Conservation (phyloP, 2,113 vertebrate species). For the Scomber colias region DNA sequence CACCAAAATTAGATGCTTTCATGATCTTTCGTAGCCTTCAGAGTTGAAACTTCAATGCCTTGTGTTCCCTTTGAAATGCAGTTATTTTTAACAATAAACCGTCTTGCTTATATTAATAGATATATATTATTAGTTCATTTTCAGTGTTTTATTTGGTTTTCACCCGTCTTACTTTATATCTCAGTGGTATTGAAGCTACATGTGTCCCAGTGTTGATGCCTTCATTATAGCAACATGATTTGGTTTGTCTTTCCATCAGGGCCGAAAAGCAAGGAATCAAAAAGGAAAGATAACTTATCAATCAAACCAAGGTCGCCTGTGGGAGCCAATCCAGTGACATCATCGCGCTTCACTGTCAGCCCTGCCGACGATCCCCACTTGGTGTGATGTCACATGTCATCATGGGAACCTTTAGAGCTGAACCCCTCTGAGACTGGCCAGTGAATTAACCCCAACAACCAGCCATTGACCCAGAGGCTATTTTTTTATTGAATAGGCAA, state of each 20-base stretch:
- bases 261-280: constrained; percentile 85
- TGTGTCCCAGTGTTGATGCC: background rate
- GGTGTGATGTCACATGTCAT: constrained; percentile 71
- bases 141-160: constrained; percentile 7
- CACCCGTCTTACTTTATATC: background rate
- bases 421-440: constrained; percentile 67
- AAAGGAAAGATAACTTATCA: constrained; percentile 90
- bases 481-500: constrained; percentile 83
- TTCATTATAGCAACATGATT: background rate
- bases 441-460: constrained; percentile 70
- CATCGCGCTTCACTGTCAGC: constrained; percentile 93
- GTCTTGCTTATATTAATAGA: constrained; percentile 51
- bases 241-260: constrained; percentile 73
- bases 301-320: constrained; percentile 81
- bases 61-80: constrained; percentile 43
- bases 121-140: constrained; percentile 30
- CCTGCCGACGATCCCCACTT: constrained; percentile 90
- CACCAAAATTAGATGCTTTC: constrained; percentile 68
- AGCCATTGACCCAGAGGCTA: constrained; percentile 83
- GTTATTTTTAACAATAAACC: constrained; percentile 67
- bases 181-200: background rate
- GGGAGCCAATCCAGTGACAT: constrained; percentile 82
- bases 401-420: constrained; percentile 57
- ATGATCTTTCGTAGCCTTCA: constrained; percentile 48
- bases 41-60: constrained; percentile 55